These are phyloP conservation scores for Trichogramma evanescens DNA, from an alignment of 2,888 invertebrate genomes.

Conservation along the genomic window DNA sequence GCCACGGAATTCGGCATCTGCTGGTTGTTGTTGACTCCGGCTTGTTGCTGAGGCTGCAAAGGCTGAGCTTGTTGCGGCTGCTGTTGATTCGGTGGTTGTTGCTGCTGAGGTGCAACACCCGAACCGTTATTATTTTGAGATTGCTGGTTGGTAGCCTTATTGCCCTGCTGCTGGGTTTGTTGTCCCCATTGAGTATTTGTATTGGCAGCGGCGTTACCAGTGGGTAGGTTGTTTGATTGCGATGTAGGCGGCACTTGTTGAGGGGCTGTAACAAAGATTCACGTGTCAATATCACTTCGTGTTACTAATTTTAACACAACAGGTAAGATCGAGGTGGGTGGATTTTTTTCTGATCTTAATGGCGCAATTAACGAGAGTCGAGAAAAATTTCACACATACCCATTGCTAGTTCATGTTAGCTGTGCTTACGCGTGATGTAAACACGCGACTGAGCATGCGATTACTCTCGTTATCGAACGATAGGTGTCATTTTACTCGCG, in stretches of 20 bases:
- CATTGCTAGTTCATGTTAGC: too few relatives aligned
- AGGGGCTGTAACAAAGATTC: constrained; percentile 34
- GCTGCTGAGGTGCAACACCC: constrained; percentile 19
- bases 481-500: not conserved
- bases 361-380: too few relatives aligned
- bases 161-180: constrained; percentile 22
- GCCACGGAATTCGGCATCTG: constrained; percentile 30
- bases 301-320: too few relatives aligned
- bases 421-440: too few relatives aligned
- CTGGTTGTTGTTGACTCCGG: constrained; percentile 39
- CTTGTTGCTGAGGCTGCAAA: constrained; percentile 32
- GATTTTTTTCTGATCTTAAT: too few relatives aligned
- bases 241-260: constrained; percentile 50
- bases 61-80: constrained; percentile 17
- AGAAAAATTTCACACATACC: too few relatives aligned
- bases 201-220: constrained; percentile 10
- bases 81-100: constrained; percentile 34
- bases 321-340: too few relatives aligned
- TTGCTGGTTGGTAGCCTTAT: constrained; percentile 37
- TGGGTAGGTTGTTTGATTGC: constrained; percentile 45
- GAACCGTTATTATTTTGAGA: constrained; percentile 38
- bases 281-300: too few relatives aligned
- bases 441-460: too few relatives aligned
- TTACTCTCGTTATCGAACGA: too few relatives aligned
- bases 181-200: constrained; percentile 11